Evolutionary conservation across 53 echinoderm and acorn worm species (phyloP).

Genomic region (Temnopleurus reevesii): DNA sequence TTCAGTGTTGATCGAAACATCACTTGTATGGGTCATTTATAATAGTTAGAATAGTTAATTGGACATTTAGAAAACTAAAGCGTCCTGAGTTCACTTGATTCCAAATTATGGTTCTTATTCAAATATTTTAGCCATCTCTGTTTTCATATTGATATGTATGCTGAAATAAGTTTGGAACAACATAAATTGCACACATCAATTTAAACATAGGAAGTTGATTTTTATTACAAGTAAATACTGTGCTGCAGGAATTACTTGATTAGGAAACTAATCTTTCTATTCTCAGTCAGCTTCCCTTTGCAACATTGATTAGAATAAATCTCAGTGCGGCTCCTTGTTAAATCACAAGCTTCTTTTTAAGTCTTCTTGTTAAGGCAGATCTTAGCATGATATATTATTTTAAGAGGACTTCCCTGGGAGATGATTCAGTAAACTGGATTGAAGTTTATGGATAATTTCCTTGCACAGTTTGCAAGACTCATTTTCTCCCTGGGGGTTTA

Average conservation of each 20-base stretch:
- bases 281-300: background rate
- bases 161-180: no score
- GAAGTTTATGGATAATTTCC: constrained; percentile 10
- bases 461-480: background rate
- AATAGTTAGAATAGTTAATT: background rate
- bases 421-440: background rate
- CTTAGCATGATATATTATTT: background rate
- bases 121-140: background rate
- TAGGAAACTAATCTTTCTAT: background rate
- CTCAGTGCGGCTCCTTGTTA: background rate
- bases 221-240: background rate
- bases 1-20: no score
- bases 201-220: constrained; percentile 4
- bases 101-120: no score
- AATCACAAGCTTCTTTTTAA: background rate
- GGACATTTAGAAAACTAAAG: background rate
- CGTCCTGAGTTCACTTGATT: background rate
- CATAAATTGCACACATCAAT: background rate
- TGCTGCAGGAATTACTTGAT: constrained; percentile 31
- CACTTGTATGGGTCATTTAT: no score
- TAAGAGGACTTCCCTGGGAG: background rate
- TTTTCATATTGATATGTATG: background rate
- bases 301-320: constrained; percentile 2
- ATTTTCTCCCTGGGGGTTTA: background rate
- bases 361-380: background rate